Conservation (phyloP, 2,113 vertebrate species). For the Bombycilla garrulus region DNA sequence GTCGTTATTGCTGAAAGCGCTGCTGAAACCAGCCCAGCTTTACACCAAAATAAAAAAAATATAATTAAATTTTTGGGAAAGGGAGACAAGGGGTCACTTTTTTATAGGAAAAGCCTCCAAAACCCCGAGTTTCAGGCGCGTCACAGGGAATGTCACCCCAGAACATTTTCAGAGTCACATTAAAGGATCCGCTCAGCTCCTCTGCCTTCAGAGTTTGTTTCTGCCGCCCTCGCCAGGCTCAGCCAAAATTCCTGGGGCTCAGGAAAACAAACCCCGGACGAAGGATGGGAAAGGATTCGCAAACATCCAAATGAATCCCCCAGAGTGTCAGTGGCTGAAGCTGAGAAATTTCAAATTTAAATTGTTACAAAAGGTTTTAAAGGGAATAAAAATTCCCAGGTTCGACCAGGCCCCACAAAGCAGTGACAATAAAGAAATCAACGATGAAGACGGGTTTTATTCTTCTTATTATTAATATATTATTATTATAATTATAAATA, state of each 20-base stretch:
- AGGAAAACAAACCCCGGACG: background rate
- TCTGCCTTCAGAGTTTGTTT: background rate
- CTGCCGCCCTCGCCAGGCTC: background rate
- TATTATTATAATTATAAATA: too few species aligned
- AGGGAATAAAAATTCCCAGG: background rate
- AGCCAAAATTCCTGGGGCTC: background rate
- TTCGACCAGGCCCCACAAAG: background rate
- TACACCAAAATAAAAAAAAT: background rate
- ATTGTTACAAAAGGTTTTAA: background rate
- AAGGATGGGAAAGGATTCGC: background rate
- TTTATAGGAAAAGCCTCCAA: background rate
- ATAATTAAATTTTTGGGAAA: fast-evolving
- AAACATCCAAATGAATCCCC: background rate
- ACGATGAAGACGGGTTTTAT: too few species aligned
- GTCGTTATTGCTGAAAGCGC: background rate
- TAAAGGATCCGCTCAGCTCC: background rate
- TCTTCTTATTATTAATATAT: background rate
- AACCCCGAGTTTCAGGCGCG: fast-evolving
- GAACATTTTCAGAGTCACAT: background rate
- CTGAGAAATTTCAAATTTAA: too few species aligned
- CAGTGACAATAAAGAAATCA: background rate
- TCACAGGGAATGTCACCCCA: fast-evolving
- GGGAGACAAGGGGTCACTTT: background rate
- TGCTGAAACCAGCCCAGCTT: background rate
- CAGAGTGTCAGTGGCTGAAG: fast-evolving